These are phyloP conservation scores for Bombus pyrosoma DNA, from an alignment of 1,140 invertebrate genomes.

Conservation along the genomic window DNA sequence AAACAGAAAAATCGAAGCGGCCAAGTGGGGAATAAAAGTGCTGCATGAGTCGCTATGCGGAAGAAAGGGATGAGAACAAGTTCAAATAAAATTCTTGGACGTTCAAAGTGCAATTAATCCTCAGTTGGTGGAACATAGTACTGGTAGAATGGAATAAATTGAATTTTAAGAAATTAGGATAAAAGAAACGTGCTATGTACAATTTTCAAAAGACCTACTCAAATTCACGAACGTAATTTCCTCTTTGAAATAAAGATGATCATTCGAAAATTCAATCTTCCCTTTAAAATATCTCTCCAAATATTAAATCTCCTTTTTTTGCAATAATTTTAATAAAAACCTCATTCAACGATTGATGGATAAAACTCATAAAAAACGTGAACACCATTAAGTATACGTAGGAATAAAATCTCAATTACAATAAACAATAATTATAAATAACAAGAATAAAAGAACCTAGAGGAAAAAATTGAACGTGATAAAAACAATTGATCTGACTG, in stretches of 20 bases:
- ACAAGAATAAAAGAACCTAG: not conserved
- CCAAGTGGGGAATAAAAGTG: not conserved
- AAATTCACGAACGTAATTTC: too few relatives aligned
- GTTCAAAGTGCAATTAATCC: not conserved
- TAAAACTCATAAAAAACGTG: not conserved
- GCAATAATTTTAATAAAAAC: not conserved
- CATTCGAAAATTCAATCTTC: not conserved
- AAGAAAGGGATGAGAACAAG: not conserved
- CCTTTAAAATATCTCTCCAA: not conserved
- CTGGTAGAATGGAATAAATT: not conserved
- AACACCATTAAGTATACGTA: too few relatives aligned
- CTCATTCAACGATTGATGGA: not conserved
- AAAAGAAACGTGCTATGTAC: not conserved
- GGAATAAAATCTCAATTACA: not conserved
- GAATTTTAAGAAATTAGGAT: not conserved
- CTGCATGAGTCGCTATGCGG: not conserved
- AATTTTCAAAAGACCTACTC: not conserved
- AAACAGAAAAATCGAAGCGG: not conserved
- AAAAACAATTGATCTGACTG: not conserved
- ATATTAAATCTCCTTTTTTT: not conserved
- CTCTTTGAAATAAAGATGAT: not conserved
- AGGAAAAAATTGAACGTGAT: not conserved
- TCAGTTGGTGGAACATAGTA: not conserved
- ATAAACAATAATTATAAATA: not conserved
- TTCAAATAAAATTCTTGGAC: not conserved